These are phyloP conservation scores for Drosophila subquinaria DNA, from an alignment of 2,888 invertebrate genomes.

Conservation along the genomic window DNA sequence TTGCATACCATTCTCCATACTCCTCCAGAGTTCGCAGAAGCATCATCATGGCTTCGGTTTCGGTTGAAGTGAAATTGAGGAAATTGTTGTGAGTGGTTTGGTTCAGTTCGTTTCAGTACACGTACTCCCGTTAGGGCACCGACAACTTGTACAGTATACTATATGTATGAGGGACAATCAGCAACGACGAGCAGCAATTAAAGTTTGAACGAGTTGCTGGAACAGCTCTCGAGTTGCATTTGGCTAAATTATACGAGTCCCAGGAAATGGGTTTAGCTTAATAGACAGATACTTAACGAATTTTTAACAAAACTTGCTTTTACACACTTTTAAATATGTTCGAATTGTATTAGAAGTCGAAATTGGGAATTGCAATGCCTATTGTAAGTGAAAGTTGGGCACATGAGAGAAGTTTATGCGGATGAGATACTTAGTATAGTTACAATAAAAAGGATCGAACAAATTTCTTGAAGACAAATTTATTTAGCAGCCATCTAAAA, in stretches of 20 bases:
- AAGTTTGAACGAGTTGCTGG: not conserved
- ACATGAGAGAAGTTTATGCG: too few relatives aligned
- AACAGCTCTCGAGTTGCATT: conserved; percentile 20
- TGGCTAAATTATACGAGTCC: conserved; percentile 28
- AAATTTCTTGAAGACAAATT: too few relatives aligned
- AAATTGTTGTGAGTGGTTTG: conserved; percentile 26
- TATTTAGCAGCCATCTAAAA: too few relatives aligned
- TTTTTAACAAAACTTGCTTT: not conserved
- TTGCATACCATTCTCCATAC: not conserved
- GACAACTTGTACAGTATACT: not conserved
- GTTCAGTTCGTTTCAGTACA: conserved; percentile 15
- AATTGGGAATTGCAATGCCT: too few relatives aligned
- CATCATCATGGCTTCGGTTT: conserved; percentile 36
- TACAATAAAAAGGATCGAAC: too few relatives aligned
- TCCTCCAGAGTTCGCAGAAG: conserved; percentile 11
- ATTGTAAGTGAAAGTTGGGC: too few relatives aligned
- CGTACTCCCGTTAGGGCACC: conserved; percentile 8
- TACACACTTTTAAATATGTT: too few relatives aligned
- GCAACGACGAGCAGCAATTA: not conserved
- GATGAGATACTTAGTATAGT: too few relatives aligned
- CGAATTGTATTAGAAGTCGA: too few relatives aligned
- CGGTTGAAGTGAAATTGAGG: conserved; percentile 23
- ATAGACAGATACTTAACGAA: not conserved
- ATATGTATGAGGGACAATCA: conserved; percentile 20
- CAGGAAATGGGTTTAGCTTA: conserved; percentile 3